Evolutionary conservation across 2,888 invertebrate genomes (phyloP).

Genomic region (Agonopterix heracliana): DNA sequence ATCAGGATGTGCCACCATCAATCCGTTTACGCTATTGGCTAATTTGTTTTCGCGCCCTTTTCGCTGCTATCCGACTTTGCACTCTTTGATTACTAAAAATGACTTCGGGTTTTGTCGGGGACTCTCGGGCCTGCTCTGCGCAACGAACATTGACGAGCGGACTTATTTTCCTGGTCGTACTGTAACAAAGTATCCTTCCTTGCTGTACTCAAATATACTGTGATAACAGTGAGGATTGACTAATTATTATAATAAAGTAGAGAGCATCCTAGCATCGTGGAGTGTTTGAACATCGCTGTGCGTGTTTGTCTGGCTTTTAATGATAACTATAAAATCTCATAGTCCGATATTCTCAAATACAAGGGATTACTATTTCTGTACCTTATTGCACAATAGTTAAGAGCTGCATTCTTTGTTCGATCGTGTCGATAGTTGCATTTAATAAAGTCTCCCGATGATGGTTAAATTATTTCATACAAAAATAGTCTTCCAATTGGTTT

Average conservation of each 20-base stretch:
- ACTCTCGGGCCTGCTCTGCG: too few relatives aligned
- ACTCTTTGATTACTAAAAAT: too few relatives aligned
- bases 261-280: slow-evolving; percentile 62
- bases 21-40: too few relatives aligned
- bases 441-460: slow-evolving; percentile 22
- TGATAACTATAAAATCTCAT: slow-evolving; percentile 53
- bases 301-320: slow-evolving; percentile 67
- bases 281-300: slow-evolving; percentile 63
- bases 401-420: slow-evolving; percentile 25
- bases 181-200: too few relatives aligned
- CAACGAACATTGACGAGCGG: too few relatives aligned
- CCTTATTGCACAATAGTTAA: slow-evolving; percentile 46
- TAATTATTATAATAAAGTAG: slow-evolving; percentile 46
- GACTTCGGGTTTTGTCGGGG: too few relatives aligned
- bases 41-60: too few relatives aligned
- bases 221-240: slow-evolving; percentile 37
- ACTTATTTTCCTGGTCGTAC: too few relatives aligned
- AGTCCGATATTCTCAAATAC: slow-evolving; percentile 57
- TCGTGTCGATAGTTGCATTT: slow-evolving; percentile 7
- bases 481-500: slow-evolving; percentile 62
- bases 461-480: slow-evolving; percentile 22
- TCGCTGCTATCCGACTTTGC: too few relatives aligned
- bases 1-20: too few relatives aligned
- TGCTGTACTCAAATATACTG: too few relatives aligned
- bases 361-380: slow-evolving; percentile 61